These are phyloP conservation scores for Desmophyllum pertusum DNA, from an alignment of 92 coral and sea anemone genomes.

Conservation along the genomic window DNA sequence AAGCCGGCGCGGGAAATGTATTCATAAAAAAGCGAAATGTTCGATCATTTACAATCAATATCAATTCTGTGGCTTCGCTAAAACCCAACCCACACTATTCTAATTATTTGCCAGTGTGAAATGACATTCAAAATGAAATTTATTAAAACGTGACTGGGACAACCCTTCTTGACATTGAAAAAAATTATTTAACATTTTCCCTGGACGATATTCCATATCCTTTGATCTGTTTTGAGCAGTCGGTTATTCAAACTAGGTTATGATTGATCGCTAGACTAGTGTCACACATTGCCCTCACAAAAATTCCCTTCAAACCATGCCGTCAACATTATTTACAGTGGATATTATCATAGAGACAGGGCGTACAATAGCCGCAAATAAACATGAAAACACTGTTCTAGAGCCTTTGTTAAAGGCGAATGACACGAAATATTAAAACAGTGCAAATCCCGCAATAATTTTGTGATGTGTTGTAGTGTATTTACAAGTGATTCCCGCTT, in stretches of 20 bases:
- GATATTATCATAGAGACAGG: not conserved
- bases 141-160: not conserved
- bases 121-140: not conserved
- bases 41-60: not conserved
- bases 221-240: not conserved
- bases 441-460: not conserved
- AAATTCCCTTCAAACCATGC: not conserved
- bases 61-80: not conserved
- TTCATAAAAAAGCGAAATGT: not conserved
- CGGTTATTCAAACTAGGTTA: not conserved
- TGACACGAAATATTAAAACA: not conserved
- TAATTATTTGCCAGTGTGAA: not conserved
- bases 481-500: too few species aligned
- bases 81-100: not conserved
- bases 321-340: constrained; percentile 9
- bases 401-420: not conserved
- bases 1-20: not conserved
- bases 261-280: not conserved
- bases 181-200: not conserved
- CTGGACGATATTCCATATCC: too few species aligned
- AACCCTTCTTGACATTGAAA: not conserved
- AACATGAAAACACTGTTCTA: not conserved
- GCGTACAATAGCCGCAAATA: not conserved
- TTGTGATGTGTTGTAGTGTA: not conserved
- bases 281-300: not conserved